Percentiles rank a stretch among this genome's conserved stretches.
Evolutionary conservation across 92 coral and sea anemone genomes (phyloP).

Genomic region (Phenganax marumi): DNA sequence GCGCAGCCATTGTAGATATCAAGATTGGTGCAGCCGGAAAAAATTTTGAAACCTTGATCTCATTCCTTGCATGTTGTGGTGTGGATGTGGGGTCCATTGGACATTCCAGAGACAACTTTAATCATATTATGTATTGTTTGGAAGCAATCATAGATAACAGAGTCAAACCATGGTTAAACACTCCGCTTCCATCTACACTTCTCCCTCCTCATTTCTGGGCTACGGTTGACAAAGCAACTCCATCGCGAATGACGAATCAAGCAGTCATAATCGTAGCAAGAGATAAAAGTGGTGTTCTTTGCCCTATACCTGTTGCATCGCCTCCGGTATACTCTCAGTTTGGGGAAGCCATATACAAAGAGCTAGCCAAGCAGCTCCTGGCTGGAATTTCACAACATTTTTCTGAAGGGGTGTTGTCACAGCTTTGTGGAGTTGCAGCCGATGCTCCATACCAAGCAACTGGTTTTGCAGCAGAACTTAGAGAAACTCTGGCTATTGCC

Average conservation of each 20-base stretch:
- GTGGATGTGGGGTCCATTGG: conserved; percentile 39
- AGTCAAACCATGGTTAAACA: conserved; percentile 27
- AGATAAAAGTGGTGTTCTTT: conserved; percentile 19
- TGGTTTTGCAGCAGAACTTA: conserved; percentile 22
- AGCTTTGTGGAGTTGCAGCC: conserved; percentile 41
- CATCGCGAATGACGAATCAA: conserved; percentile 43
- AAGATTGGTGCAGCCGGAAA: conserved; percentile 33
- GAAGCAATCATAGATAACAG: conserved; percentile 17
- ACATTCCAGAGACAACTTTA: conserved; percentile 35
- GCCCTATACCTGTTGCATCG: conserved; percentile 38
- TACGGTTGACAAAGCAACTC: conserved; percentile 20
- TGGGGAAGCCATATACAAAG: conserved; percentile 25
- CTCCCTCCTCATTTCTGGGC: conserved; percentile 44
- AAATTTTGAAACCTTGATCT: conserved; percentile 36
- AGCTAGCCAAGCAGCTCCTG: conserved; percentile 29
- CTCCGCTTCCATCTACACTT: conserved; percentile 31
- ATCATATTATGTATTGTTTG: conserved; percentile 34
- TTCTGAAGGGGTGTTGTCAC: conserved; percentile 24
- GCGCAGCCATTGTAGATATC: conserved; percentile 22
- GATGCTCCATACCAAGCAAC: conserved; percentile 45
- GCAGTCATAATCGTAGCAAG: conserved; percentile 37
- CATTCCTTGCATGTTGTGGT: conserved; percentile 29
- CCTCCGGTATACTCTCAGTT: conserved; percentile 38
- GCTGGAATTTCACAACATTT: conserved; percentile 16
- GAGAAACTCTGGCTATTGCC: conserved; percentile 14